Evolutionary conservation across 1,140 invertebrate genomes (phyloP).

Genomic region (Achatina immaculata): DNA sequence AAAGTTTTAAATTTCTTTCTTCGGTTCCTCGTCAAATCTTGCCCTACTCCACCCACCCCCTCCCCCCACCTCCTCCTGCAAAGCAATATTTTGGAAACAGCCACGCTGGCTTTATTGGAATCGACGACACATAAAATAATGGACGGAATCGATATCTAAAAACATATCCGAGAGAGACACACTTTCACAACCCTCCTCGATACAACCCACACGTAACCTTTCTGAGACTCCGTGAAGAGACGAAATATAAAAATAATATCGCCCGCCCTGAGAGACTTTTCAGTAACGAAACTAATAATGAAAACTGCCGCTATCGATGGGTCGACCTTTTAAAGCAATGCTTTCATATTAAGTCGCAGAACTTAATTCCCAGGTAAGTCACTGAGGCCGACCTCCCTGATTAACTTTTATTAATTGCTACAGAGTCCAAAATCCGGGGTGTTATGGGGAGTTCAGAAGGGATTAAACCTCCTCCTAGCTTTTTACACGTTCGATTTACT

Average conservation of each 20-base stretch:
- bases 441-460: neutral
- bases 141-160: neutral
- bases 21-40: too few relatives aligned
- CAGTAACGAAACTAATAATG: conserved; percentile 22
- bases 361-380: conserved; percentile 22
- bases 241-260: conserved; percentile 14
- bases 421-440: conserved; percentile 16
- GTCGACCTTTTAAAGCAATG: conserved; percentile 15
- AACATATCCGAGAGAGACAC: neutral
- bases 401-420: conserved; percentile 27
- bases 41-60: neutral
- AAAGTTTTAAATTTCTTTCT: too few relatives aligned
- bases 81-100: too few relatives aligned
- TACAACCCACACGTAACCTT: conserved; percentile 4
- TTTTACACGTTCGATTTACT: conserved; percentile 15
- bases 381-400: neutral
- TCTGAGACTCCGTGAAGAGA: neutral
- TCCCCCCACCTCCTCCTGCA: neutral
- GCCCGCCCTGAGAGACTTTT: neutral
- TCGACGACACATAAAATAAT: neutral
- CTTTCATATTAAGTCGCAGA: conserved; percentile 21
- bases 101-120: neutral
- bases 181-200: conserved; percentile 3
- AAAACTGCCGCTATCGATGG: conserved; percentile 21
- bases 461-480: neutral